These are phyloP conservation scores for Platyura marginata DNA, from an alignment of 1,140 invertebrate genomes.

Conservation along the genomic window DNA sequence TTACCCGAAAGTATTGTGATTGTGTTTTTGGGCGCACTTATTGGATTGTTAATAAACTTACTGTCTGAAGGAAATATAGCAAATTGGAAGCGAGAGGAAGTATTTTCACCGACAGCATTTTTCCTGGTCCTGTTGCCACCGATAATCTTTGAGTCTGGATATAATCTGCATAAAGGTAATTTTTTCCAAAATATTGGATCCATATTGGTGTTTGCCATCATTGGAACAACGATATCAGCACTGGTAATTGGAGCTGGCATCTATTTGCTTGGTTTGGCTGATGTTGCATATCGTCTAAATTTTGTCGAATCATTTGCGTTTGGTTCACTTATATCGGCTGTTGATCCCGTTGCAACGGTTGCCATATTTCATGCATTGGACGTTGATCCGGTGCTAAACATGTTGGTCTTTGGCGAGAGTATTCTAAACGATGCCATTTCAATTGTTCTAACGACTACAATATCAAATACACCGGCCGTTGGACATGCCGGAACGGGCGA, in stretches of 20 bases:
- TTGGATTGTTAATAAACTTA: slow-evolving; percentile 79
- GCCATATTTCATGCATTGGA: slow-evolving; percentile 96
- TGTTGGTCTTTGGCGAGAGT: slow-evolving; percentile 97
- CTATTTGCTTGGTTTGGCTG: slow-evolving; percentile 77
- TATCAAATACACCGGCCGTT: slow-evolving; percentile 28
- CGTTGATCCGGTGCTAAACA: slow-evolving; percentile 89
- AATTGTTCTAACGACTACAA: slow-evolving; percentile 88
- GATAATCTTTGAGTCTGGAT: slow-evolving; percentile 97
- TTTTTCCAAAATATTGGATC: slow-evolving; percentile 97
- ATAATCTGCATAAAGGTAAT: slow-evolving; percentile 96
- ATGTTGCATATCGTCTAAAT: slow-evolving; percentile 75
- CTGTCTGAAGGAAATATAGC: slow-evolving; percentile 79
- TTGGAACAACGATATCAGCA: slow-evolving; percentile 91
- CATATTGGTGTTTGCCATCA: slow-evolving; percentile 86
- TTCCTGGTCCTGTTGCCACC: slow-evolving; percentile 93
- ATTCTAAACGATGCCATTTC: slow-evolving; percentile 97
- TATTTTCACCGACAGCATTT: slow-evolving; percentile 92
- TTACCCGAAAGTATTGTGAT: slow-evolving; percentile 95
- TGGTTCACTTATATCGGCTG: slow-evolving; percentile 94
- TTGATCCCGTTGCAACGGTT: slow-evolving; percentile 94
- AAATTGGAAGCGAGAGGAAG: slow-evolving; percentile 91
- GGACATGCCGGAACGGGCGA: slow-evolving; percentile 38
- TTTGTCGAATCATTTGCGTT: slow-evolving; percentile 98
- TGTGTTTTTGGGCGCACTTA: slow-evolving; percentile 81
- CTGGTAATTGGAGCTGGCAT: slow-evolving; percentile 86